A percentile compares a stretch with the other conserved stretches of the same genome.
Conservation (phyloP, 2,113 vertebrate species). For the Diphyllodes magnificus region DNA sequence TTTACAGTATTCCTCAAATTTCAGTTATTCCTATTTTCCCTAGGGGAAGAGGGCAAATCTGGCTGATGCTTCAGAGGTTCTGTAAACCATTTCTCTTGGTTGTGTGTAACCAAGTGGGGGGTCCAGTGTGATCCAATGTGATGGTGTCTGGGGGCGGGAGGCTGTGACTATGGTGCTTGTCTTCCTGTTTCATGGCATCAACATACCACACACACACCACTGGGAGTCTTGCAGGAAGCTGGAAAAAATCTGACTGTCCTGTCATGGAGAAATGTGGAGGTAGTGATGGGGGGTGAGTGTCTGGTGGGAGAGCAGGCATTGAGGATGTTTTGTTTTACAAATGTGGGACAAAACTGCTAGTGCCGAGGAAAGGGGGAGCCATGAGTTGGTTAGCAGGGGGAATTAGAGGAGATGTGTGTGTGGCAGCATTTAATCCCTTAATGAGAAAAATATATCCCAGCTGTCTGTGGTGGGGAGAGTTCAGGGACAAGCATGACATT, state of each 20-base stretch:
- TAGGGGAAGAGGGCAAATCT: not conserved
- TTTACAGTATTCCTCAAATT: not conserved
- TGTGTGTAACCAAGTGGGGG: not conserved
- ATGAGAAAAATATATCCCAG: constrained; percentile 9
- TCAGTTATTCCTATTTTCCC: not conserved
- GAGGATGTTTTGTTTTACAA: not conserved
- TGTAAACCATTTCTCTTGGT: not conserved
- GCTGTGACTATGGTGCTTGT: not conserved
- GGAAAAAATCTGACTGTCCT: not conserved
- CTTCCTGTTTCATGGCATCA: not conserved
- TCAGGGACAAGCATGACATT: not conserved
- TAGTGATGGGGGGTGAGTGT: not conserved
- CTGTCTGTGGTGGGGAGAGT: not conserved
- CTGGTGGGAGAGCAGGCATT: not conserved
- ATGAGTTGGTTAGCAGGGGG: not conserved
- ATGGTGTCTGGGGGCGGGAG: not conserved
- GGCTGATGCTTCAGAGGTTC: not conserved
- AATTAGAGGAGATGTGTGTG: constrained; percentile 3
- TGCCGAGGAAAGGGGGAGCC: not conserved
- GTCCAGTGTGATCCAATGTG: not conserved
- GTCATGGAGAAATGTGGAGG: not conserved
- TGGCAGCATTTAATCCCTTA: constrained; percentile 14
- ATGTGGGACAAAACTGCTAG: not conserved
- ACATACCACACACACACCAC: not conserved
- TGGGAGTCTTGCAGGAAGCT: not conserved